Evolutionary conservation across 2,888 invertebrate species (phyloP).

Genomic region (Synanthedon vespiformis): DNA sequence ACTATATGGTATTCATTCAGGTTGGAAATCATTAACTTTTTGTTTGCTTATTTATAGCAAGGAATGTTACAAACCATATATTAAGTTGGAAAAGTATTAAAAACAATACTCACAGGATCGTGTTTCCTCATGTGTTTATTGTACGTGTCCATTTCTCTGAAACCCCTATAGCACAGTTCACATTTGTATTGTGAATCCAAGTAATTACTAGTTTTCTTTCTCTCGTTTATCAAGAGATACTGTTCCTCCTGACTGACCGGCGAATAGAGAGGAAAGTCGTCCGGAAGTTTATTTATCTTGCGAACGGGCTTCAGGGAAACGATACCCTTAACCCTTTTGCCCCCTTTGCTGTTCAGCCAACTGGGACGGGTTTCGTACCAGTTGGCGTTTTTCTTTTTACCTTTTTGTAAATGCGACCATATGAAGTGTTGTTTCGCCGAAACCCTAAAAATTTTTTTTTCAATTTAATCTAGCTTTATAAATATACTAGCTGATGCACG

Average conservation of each 20-base stretch:
- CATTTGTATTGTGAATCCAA: constrained; percentile 43
- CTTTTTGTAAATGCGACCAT: constrained; percentile 36
- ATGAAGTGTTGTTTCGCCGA: constrained; percentile 54
- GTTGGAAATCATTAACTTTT: too few relatives aligned
- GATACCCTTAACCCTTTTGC: constrained; percentile 18
- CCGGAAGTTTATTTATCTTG: constrained; percentile 25
- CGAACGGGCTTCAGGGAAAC: constrained; percentile 19
- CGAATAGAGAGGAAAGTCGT: constrained; percentile 36
- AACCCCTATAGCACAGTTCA: constrained; percentile 45
- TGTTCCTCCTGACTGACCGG: constrained; percentile 49
- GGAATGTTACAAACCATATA: not conserved
- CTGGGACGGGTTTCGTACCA: constrained; percentile 32
- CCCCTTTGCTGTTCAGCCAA: constrained; percentile 31
- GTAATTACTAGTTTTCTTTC: constrained; percentile 42
- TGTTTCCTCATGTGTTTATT: constrained; percentile 58
- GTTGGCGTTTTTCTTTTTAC: constrained; percentile 22
- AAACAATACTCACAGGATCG: constrained; percentile 37
- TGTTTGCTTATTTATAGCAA: too few relatives aligned
- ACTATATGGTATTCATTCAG: too few relatives aligned
- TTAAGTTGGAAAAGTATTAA: too few relatives aligned
- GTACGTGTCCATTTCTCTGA: constrained; percentile 34
- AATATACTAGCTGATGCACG: too few relatives aligned
- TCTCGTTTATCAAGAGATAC: constrained; percentile 32
- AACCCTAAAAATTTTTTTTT: constrained; percentile 11
- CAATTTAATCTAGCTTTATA: too few relatives aligned